Base-by-base conservation (phyloP, 2,888 invertebrate genomes). In the Lottia scabra region DNA sequence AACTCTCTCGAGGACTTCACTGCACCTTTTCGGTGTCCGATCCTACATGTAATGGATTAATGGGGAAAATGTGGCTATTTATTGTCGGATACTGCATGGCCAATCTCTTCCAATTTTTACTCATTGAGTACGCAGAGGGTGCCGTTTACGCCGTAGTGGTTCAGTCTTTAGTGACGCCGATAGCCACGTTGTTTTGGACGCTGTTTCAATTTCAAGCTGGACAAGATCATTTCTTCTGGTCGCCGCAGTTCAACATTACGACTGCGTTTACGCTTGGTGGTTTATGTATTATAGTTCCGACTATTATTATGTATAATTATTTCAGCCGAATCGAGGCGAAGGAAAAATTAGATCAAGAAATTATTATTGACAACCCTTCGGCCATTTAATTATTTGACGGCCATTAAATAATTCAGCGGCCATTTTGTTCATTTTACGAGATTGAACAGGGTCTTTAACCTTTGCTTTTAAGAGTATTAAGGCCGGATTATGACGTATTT, bases 171-270 rank as follows among this genome's bases (percentile, higher is more conserved):
- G 79, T 83, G 10, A 81, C 81, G 0, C 85, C 85, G 0, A 48
- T 80, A 1, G 82, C 78, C 0, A 75, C 83, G 0, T 74, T 82
- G n/a, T 84, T 84, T 75, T 85, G 85, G 85, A 80, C 83, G 10
- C 63, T 85, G 23, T 85, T 85, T 71, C 70, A 78, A 27, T 82
- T 75, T 38, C 75, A 81, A 67, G 71, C 72, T n/a, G 46, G 65
- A 6, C 64, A 67, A 0, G 78, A 81, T 48, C 68, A 67, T 16
- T 75, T 85, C 62, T 74, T 68, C 46, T 85, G 83, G 82, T 30
- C 73, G 3, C 84, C 84, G 0, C 70, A 68, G 30, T 79, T 83
- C 68, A 81, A 80, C 19, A 75, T 78, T 15, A 81, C 84, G 0
- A 82, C 84, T 10, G 82, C 48, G 0, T 85, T 84, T 65, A 79